These are phyloP conservation scores for Podotricha telesiphe DNA, from an alignment of 2,888 invertebrate genomes.

Conservation along the genomic window DNA sequence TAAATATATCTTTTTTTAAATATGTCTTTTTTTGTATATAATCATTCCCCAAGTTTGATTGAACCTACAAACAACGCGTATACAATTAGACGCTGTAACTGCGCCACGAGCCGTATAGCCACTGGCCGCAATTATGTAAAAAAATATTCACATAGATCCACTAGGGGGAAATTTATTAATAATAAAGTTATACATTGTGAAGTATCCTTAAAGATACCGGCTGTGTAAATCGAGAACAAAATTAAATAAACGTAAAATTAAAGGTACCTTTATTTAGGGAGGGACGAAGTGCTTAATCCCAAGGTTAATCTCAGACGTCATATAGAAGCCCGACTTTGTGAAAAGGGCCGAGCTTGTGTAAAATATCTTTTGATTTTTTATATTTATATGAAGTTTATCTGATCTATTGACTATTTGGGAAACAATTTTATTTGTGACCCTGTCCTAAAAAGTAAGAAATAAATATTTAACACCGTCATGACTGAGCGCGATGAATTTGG, in stretches of 20 bases:
- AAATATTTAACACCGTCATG: neutral
- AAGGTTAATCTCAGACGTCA: slow-evolving; percentile 16
- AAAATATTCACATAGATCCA: neutral
- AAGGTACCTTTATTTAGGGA: slow-evolving; percentile 29
- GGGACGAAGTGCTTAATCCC: slow-evolving; percentile 20
- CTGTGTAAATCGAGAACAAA: slow-evolving; percentile 16
- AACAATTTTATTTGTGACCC: no score
- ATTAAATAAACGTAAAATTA: slow-evolving; percentile 35
- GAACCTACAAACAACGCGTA: no score
- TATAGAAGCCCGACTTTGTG: slow-evolving; percentile 8
- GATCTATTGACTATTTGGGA: neutral
- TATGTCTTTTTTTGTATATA: no score
- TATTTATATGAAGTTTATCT: neutral
- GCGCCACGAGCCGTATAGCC: no score
- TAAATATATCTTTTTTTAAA: no score
- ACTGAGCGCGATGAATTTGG: no score
- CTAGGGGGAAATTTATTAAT: neutral
- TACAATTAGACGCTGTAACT: no score
- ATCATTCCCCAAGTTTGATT: no score
- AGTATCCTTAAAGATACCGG: slow-evolving; percentile 1
- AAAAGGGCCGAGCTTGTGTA: neutral
- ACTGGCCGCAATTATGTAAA: no score
- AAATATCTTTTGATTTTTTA: neutral
- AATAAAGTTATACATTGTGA: neutral
- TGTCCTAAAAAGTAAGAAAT: neutral